Base-by-base conservation (phyloP, 2,888 invertebrate species). In the Cosmia trapezina region DNA sequence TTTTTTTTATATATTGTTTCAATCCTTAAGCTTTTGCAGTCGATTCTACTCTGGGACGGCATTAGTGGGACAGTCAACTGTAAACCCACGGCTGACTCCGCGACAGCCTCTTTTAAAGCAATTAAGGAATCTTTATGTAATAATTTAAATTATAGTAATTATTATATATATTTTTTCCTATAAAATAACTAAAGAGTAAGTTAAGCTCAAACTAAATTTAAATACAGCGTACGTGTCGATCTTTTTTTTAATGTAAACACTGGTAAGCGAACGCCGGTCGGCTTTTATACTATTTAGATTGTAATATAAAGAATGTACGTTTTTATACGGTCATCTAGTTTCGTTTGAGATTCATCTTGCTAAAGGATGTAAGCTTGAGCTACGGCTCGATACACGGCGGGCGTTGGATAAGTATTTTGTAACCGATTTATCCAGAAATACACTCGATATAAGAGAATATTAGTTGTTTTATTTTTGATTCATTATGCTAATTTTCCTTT, bases 351-450 rank as follows among this genome's bases (percentile, higher is more conserved):
- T 91, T 93, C 90, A 86, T 86, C 80, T 83, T 87, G 92, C 91
- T 92, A 89, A 90, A 88, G 82, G 78, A 81, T 80, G 88, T 89
- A 89, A 89, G 92, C 92, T 93, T 93, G 90, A 87, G 87, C 90
- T 88, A 85, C 88, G 89, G 89, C 83, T 87, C 86, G 86, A 76
- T 70, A 73, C 80, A 83, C 83, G 84, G 90, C 89, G 90, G 89
- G 91, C 93, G 91, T 90, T 91, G 93, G 93, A 91, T 93, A 93
- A 94, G 94, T 93, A 95, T 96, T 95, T 96, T 96, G 94, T 96
- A 96, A 95, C 95, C 96, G 92, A 92, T 95, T 95, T 95, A 96
- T 96, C 91, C 96, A 94, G 93, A 95, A 96, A 96, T 96, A 96
- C 95, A 96, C 95, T 96, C 94, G 94, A 93, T 96, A 94, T 96